A percentile compares a stretch with the other conserved stretches of the same genome.
These are phyloP conservation scores for Aplocera efformata DNA, from an alignment of 2,888 invertebrate genomes.

Conservation along the genomic window DNA sequence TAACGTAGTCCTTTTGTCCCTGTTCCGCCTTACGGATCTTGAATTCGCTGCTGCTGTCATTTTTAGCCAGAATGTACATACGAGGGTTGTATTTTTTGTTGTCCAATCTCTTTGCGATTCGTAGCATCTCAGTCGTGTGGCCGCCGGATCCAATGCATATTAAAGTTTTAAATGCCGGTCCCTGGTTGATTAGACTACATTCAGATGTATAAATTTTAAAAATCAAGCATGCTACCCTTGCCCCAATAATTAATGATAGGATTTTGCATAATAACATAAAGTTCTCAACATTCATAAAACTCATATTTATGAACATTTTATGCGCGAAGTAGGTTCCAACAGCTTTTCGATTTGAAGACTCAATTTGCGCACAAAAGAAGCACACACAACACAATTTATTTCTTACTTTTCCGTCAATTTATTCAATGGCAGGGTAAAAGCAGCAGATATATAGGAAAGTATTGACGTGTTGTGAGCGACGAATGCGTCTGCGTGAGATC, in stretches of 20 bases:
- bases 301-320: neutral
- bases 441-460: too few species aligned
- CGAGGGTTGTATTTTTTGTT: conserved; percentile 85
- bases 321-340: neutral
- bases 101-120: conserved; percentile 83
- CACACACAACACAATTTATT: too few species aligned
- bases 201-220: conserved; percentile 43
- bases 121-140: conserved; percentile 97
- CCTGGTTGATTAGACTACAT: conserved; percentile 37
- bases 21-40: conserved; percentile 82
- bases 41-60: conserved; percentile 86
- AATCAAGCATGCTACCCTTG: conserved; percentile 44
- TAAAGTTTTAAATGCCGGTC: conserved; percentile 64
- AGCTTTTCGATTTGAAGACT: neutral
- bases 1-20: conserved; percentile 54
- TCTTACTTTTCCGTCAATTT: too few species aligned
- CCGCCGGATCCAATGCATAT: conserved; percentile 91
- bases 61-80: conserved; percentile 88
- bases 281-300: conserved; percentile 1
- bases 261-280: conserved; percentile 3
- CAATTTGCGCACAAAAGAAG: too few species aligned
- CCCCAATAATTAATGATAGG: conserved; percentile 26
- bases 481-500: too few species aligned
- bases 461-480: too few species aligned
- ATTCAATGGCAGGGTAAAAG: too few species aligned